Base-by-base conservation (phyloP, 2,888 invertebrate genomes). In the Drosophila histrio region DNA sequence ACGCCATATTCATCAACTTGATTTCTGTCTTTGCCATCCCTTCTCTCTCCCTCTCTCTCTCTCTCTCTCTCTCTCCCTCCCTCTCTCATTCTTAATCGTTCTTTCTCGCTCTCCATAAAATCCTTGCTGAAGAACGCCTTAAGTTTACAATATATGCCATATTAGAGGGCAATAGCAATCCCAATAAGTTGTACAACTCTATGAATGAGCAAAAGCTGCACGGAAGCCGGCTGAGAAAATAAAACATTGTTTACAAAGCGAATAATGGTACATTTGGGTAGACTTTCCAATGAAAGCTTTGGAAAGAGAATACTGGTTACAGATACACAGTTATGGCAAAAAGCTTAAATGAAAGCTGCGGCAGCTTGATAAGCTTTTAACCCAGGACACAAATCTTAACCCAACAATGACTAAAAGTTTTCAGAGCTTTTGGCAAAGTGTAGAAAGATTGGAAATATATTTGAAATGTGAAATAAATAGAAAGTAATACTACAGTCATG, bases 1-100 rank as follows among this genome's bases (percentile, higher is more conserved):
- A 74, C 71, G 79, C 64, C 79, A 68, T 75, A 83, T 83, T 88
- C 85, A 88, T 87, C 86, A 82, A 84, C 81, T 65, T 69, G 79
- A 70, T 70, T 85, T 74, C 59, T 64, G 65, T 57, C 62, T 59
- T 53, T 54, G 39, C 54, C 54, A 59, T 39, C 50, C 38, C 53
- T 15, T n/a, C 47, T 8, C 22, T 43, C 34, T n/a, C 32, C 28
- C 15, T 34, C 11, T 28, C n/a, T 5, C 13, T 28, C 21, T 17
- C 5, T 17, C 53, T 15, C 36, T 26, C 50, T 6, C 17, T 34
- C 15, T 34, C 17, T 2, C 6, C 8, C 6, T 11, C 6, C 19
- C 11, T 21, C 36, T n/a, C 38, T 34, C 17, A n/a, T n/a, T 44
- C 17, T 32, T n/a, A n/a, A 11, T 41, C 26, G 17, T 15, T 36